A percentile compares a stretch with the other conserved stretches of the same genome.
phyloP scores from a whole-genome alignment of 2,888 invertebrate genomes.

The Monoplex corrugatus region DNA sequence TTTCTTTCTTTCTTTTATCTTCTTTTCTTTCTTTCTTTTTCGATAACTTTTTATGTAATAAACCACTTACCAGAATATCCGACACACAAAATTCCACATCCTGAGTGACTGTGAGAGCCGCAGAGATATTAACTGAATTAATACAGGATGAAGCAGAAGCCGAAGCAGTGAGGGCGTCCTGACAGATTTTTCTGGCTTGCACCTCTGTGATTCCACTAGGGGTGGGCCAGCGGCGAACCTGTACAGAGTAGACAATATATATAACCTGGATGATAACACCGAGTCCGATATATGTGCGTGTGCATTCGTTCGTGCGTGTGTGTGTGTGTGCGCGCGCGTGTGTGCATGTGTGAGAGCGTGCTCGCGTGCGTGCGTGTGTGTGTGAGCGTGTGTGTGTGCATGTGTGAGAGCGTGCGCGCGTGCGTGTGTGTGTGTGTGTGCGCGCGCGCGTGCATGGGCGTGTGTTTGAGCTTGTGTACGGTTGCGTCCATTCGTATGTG shows the following conservation, averaged over 20 bases:
- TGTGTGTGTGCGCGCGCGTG: background rate
- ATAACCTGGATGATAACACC: too few relatives aligned
- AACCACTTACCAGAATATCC: conserved; percentile 69
- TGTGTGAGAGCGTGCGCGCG: too few relatives aligned
- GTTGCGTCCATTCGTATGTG: too few relatives aligned
- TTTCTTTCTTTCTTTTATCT: background rate
- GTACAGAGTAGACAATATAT: background rate
- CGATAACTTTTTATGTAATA: too few relatives aligned
- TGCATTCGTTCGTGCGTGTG: background rate
- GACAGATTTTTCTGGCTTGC: conserved; percentile 56
- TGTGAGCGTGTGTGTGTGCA: too few relatives aligned
- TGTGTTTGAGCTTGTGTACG: too few relatives aligned
- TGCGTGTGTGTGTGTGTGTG: too few relatives aligned
- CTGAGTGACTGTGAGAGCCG: conserved; percentile 26
- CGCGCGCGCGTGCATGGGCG: too few relatives aligned
- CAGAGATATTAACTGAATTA: conserved; percentile 34
- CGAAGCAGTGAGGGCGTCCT: conserved; percentile 37
- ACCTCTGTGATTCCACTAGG: conserved; percentile 54
- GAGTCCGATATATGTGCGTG: background rate
- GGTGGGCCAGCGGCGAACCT: conserved; percentile 58
- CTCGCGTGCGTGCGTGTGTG: too few relatives aligned
- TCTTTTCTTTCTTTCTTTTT: too few relatives aligned
- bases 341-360: too few relatives aligned
- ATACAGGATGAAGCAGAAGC: conserved; percentile 42
- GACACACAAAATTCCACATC: conserved; percentile 66